Evolutionary conservation across 2,113 vertebrate species (phyloP), one percentile per base, ranked within the genome.

Genomic region (Podarcis muralis): DNA sequence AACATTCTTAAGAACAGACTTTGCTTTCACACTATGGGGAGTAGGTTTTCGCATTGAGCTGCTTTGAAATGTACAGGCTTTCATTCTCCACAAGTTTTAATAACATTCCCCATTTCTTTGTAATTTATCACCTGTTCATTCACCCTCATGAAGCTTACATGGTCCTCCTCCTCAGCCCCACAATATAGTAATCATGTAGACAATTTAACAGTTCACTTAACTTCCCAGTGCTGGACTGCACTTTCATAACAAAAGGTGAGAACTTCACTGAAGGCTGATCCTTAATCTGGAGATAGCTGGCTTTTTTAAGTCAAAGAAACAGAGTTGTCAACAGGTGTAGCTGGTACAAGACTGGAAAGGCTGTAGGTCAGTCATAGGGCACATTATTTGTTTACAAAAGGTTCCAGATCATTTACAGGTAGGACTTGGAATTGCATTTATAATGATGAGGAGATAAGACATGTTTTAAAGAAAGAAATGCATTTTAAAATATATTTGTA

Each of bases 141-240:
- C 81, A 91, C 92, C 75, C 35, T 93, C 83, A 65, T n/a, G 66
- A 90, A 35, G 27, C 78, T 30, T 75, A 83, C 75, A 59, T 66
- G 53, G 81, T 69, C 4, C n/a, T 89, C 79, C 25, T 71, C 40
- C 65, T 35, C 32, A 72, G 93, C 90, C 18, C 23, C 87, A 68
- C 32, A 87, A 57, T 85, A 30, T 89, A 88, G 88, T 92, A 23
- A 85, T 93, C 71, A 84, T 32, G 72, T 78, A 90, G 87, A 86
- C 75, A 87, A 84, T 92, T 93, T 93, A 90, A 89, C 90, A 87
- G 59, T 86, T 92, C 66, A 30, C 23, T 90, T 90, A 91, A 90
- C 43, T 92, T 92, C 32, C 71, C 89, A 87, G 77, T 6, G 78
- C 32, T 81, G 90, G 53, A 87, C n/a, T 35, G 43, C 65, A 79